phyloP scores from a whole-genome alignment of 1,140 invertebrate species.

The Pollicipes pollicipes region DNA sequence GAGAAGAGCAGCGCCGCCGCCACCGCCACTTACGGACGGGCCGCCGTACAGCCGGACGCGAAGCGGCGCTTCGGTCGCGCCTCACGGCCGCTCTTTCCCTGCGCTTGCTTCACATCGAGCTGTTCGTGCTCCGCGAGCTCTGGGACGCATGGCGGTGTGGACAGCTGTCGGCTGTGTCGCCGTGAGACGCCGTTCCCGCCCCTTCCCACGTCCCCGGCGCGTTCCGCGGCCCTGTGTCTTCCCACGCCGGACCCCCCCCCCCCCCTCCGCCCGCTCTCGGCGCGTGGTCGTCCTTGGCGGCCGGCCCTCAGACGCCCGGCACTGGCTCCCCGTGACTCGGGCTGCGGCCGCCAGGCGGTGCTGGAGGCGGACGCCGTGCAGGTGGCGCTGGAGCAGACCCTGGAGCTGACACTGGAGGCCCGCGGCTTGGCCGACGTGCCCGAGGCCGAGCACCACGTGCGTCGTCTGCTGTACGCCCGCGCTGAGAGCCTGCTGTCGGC shows the following conservation, averaged over 20 bases:
- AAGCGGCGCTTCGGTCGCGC: conserved; percentile 9
- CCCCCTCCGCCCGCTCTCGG: no score
- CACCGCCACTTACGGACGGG: no score
- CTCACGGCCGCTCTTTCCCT: conserved; percentile 7
- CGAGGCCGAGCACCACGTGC: neutral
- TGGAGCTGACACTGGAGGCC: neutral
- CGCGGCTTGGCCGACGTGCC: neutral
- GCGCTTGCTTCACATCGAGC: conserved; percentile 7
- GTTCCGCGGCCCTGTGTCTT: no score
- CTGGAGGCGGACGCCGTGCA: neutral
- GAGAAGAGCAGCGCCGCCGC: conserved; percentile 31
- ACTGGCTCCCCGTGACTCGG: neutral
- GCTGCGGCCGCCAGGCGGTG: neutral
- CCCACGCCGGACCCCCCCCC: no score
- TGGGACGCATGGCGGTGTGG: neutral
- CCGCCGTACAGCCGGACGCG: neutral
- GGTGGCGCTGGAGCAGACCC: neutral
- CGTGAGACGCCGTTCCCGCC: no score
- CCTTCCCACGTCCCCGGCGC: no score
- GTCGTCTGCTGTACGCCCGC: neutral
- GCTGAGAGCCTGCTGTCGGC: neutral
- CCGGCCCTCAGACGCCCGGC: no score
- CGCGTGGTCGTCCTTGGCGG: no score
- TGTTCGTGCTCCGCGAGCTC: neutral
- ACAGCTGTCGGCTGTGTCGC: no score